These are phyloP conservation scores for Nannospalax galili DNA, from an alignment of 2,113 vertebrate species.

Conservation along the genomic window DNA sequence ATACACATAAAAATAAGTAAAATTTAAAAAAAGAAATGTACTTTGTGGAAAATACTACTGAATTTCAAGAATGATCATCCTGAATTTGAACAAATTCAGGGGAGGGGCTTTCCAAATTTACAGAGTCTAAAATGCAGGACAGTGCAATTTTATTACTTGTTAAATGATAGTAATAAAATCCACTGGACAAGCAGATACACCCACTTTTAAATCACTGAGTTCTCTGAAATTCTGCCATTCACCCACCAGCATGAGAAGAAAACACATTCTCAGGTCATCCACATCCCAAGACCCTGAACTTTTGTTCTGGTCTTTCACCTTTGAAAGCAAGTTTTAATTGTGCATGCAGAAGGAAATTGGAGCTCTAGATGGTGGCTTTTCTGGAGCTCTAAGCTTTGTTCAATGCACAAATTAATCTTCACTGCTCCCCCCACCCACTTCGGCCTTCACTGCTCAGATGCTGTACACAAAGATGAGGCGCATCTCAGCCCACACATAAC, in stretches of 20 bases:
- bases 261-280: constrained; percentile 11
- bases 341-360: neutral
- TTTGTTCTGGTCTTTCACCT: neutral
- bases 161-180: constrained; percentile 66
- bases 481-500: no score
- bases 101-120: constrained; percentile 49
- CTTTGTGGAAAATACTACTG: neutral
- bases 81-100: neutral
- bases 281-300: neutral
- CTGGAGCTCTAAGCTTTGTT: neutral
- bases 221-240: constrained; percentile 13
- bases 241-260: neutral
- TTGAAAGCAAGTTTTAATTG: neutral
- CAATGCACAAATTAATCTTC: neutral
- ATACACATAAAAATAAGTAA: no score
- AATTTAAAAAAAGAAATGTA: neutral
- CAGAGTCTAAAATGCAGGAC: constrained; percentile 41
- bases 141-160: constrained; percentile 60
- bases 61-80: neutral
- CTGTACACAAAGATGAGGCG: neutral
- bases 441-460: neutral
- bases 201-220: constrained; percentile 23
- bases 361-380: neutral
- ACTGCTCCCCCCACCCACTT: rapidly evolving
- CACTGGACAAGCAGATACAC: constrained; percentile 17